Evolutionary conservation across 2,888 invertebrate species (phyloP), one percentile per base, ranked within the genome.

Genomic region (Beris morrisii): DNA sequence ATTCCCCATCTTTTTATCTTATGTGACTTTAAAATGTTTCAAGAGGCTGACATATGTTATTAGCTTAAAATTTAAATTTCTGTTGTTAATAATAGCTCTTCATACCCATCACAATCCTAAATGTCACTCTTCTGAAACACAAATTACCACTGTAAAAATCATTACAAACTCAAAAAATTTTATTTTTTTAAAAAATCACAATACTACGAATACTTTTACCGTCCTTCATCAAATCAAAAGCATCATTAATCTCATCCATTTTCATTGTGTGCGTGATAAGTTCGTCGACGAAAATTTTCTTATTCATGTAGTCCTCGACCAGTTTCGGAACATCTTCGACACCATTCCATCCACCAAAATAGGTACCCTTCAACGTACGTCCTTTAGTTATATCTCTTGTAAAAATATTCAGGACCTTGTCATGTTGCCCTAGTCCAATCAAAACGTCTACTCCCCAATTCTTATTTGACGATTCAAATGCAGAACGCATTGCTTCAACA

Each of bases 371-470:
- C 99, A 99, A 99, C 1, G 92, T 91, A 53, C 99, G 87, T 3
- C 99, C 99, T 5, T 97, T 98, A 15, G 99, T 97, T 66, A 99
- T 85, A 80, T 99, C 98, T 84, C 99, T 98, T 43, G 98, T 98
- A 13, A 95, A 87, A 5, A 99, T 99, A 71, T 92, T 88, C 72
- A 99, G 97, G 81, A 98, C 98, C 75, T 97, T 91, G 0, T 99
- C 99, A 9, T 93, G 88, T 55, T 89, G 93, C n/a, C 98, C 98
- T 0, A 99, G 98, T 38, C 99, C 99, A 71, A 99, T 94, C 72
- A 99, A 93, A 1, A 94, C 90, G 1, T 96, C 95, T 43, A 89
- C 90, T n/a, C 98, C 98, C 98, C 98, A 98, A 28, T 97, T 97
- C 78, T 97, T 97, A 79, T 97, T 97, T 70, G 95, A 93, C 0